Evolutionary conservation across 2,888 invertebrate genomes (phyloP).

Genomic region (Andrena marginata): DNA sequence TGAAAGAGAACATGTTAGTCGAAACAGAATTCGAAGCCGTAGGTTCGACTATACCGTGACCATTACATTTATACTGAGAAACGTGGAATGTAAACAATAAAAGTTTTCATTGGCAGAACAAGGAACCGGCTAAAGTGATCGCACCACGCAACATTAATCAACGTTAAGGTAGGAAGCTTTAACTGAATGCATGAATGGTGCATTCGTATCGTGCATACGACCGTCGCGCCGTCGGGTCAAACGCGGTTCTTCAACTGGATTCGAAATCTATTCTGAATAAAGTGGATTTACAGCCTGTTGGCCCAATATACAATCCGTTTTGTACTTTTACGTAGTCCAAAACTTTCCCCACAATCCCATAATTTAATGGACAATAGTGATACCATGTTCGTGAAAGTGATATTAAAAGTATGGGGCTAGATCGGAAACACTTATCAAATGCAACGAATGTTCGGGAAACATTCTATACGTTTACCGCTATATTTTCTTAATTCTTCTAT

Average conservation of each 20-base stretch:
- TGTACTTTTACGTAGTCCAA: neutral
- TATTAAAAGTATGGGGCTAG: neutral
- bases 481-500: neutral
- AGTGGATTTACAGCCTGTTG: neutral
- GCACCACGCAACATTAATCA: neutral
- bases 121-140: neutral
- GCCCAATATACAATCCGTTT: neutral
- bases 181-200: neutral
- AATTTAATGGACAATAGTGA: neutral
- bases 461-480: neutral
- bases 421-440: neutral
- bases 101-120: neutral
- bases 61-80: neutral
- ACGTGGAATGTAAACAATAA: neutral
- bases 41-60: too few species aligned
- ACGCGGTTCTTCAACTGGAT: neutral
- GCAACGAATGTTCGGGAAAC: neutral
- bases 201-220: neutral
- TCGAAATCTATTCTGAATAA: neutral
- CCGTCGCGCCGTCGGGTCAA: neutral
- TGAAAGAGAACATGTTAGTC: neutral
- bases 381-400: neutral
- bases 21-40: too few species aligned
- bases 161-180: neutral
- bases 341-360: neutral